These are phyloP conservation scores for Graptemys geographica DNA, from an alignment of 2,797 vertebrate species.

Conservation along the genomic window DNA sequence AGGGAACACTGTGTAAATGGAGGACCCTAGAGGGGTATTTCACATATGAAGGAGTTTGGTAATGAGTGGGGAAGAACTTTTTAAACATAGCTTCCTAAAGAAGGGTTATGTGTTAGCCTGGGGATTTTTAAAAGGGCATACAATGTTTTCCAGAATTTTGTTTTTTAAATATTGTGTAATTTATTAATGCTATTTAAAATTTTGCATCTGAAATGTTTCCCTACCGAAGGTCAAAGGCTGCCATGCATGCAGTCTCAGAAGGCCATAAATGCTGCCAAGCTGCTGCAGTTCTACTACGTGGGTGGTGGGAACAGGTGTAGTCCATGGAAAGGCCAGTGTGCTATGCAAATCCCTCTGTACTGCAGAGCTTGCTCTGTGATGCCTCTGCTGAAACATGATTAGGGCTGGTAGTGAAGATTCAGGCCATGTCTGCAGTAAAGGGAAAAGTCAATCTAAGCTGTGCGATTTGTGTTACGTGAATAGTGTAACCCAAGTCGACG, in stretches of 20 bases:
- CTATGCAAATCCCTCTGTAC: not conserved
- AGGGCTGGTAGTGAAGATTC: not conserved
- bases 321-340: not conserved
- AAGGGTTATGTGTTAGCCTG: not conserved
- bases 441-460: too few species aligned
- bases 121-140: not conserved
- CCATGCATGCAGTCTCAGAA: not conserved
- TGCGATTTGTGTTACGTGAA: too few species aligned
- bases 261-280: not conserved
- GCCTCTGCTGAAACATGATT: not conserved
- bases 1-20: constrained; percentile 29
- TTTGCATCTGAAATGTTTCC: not conserved
- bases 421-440: too few species aligned
- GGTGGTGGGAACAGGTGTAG: not conserved
- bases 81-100: not conserved
- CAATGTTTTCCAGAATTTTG: not conserved
- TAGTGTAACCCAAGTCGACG: too few species aligned
- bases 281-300: not conserved
- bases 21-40: not conserved
- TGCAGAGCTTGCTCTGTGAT: not conserved
- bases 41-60: not conserved
- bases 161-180: not conserved
- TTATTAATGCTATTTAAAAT: not conserved
- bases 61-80: not conserved
- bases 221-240: not conserved